Percentiles rank a stretch among this genome's conserved stretches.
Conservation (phyloP, 2,113 vertebrate genomes). For the Physeter macrocephalus region DNA sequence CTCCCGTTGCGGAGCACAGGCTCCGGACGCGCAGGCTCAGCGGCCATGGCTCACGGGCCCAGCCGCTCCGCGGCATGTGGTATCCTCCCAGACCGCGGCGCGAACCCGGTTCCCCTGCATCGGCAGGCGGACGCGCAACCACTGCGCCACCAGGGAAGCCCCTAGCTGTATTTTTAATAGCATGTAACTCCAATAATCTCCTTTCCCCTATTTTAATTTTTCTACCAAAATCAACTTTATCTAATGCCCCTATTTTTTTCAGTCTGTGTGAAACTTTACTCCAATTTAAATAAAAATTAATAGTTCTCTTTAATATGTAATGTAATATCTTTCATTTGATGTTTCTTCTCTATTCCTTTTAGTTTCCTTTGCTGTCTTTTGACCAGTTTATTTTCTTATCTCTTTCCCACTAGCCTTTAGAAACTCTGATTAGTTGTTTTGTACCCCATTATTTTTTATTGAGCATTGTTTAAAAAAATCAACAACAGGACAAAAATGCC, state of each 20-base stretch:
- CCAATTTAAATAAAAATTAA: conserved; percentile 9
- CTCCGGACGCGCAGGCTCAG: no score
- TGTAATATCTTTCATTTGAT: not conserved
- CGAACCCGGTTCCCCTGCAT: no score
- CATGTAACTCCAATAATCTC: not conserved
- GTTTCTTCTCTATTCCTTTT: not conserved
- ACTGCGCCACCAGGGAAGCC: no score
- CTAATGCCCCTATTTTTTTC: not conserved
- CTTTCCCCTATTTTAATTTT: not conserved
- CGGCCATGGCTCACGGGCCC: no score
- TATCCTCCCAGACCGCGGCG: no score
- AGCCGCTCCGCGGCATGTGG: no score
- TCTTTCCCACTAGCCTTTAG: not conserved
- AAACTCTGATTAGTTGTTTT: not conserved
- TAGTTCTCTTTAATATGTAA: not conserved
- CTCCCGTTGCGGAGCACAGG: no score
- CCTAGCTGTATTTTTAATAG: not conserved
- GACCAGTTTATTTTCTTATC: not conserved
- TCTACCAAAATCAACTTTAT: not conserved
- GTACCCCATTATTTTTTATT: not conserved
- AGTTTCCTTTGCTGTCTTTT: not conserved
- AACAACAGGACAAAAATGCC: not conserved
- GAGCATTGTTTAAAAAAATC: not conserved
- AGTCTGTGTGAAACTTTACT: not conserved
- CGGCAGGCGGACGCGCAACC: no score